These are phyloP conservation scores for Callopanchax toddi DNA, from an alignment of 2,113 vertebrate genomes.

Conservation along the genomic window DNA sequence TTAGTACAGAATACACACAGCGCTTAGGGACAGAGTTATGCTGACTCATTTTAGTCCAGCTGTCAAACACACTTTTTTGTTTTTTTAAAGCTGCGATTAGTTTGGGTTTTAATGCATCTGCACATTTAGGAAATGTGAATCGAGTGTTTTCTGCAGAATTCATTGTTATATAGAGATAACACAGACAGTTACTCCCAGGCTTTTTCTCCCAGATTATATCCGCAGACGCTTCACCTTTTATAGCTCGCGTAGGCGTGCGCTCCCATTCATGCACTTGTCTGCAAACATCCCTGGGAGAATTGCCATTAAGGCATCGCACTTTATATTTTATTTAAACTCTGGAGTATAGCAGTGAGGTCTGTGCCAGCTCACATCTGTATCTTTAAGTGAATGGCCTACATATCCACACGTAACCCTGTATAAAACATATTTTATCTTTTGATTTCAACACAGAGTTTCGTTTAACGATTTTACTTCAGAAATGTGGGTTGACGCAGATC, in stretches of 20 bases:
- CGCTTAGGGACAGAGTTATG: constrained; percentile 5
- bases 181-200: constrained; percentile 34
- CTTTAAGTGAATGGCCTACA: constrained; percentile 16
- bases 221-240: constrained; percentile 30
- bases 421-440: not conserved
- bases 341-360: constrained; percentile 30
- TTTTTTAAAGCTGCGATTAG: not conserved
- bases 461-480: not conserved
- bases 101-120: not conserved
- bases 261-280: constrained; percentile 1
- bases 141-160: constrained; percentile 23
- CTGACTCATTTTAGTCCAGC: constrained; percentile 26
- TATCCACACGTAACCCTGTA: too few relatives aligned
- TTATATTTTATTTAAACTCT: constrained; percentile 65
- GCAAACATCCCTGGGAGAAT: constrained; percentile 41
- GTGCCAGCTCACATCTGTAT: constrained; percentile 48
- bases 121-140: constrained; percentile 13
- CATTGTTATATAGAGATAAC: constrained; percentile 51
- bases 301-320: constrained; percentile 52
- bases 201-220: constrained; percentile 36
- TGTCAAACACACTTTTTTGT: not conserved
- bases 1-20: constrained; percentile 9
- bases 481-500: not conserved
- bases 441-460: not conserved
- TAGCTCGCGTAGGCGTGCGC: constrained; percentile 9